Conservation (phyloP, 2,113 vertebrate genomes). For the Gobius niger region DNA sequence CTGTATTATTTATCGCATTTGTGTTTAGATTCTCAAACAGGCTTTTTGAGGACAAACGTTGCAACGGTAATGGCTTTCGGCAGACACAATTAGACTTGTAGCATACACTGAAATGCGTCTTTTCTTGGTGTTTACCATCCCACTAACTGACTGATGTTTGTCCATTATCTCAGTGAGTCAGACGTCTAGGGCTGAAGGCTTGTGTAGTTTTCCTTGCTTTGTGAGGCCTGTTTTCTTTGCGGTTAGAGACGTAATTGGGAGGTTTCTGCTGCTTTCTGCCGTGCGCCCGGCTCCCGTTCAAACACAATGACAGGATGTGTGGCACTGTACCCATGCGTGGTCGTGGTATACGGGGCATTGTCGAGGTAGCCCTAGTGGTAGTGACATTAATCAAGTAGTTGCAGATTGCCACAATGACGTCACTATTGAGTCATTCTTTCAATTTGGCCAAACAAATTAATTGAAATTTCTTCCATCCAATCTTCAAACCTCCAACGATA, state of each 20-base stretch:
- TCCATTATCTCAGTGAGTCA: conserved; percentile 40
- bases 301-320: conserved; percentile 68
- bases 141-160: conserved; percentile 20
- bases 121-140: conserved; percentile 12
- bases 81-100: conserved; percentile 16
- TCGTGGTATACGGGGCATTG: conserved; percentile 19
- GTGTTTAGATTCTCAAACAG: neutral
- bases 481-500: no score
- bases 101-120: conserved; percentile 4
- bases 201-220: conserved; percentile 52
- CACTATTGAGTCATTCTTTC: no score
- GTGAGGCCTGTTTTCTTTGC: conserved; percentile 47
- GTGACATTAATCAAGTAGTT: neutral
- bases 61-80: neutral
- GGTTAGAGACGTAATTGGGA: conserved; percentile 40
- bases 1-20: neutral
- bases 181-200: conserved; percentile 11
- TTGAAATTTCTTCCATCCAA: no score
- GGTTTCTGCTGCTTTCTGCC: conserved; percentile 29
- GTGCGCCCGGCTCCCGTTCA: conserved; percentile 17
- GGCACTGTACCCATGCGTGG: conserved; percentile 32
- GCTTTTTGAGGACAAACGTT: conserved; percentile 14
- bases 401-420: conserved; percentile 1
- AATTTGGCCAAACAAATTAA: no score
- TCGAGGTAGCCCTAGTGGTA: neutral